Evolutionary conservation across 2,888 invertebrate species (phyloP).

Genomic region (Protonemura montana): DNA sequence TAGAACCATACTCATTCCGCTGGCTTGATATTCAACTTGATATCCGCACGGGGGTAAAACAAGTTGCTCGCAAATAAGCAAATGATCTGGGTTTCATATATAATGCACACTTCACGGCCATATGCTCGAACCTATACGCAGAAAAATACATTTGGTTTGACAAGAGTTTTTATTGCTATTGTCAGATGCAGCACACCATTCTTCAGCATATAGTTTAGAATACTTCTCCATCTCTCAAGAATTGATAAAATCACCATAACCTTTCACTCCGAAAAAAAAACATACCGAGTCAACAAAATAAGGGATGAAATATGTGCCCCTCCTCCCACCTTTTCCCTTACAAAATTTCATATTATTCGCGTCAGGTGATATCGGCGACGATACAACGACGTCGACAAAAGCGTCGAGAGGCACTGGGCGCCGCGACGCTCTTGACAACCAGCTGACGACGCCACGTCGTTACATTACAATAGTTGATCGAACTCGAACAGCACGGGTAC

Average conservation of each 20-base stretch:
- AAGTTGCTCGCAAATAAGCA: not conserved
- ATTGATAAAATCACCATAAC: slow-evolving; percentile 2
- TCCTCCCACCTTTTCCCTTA: not conserved
- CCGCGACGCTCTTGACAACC: not conserved
- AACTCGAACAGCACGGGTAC: not conserved
- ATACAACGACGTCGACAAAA: not conserved
- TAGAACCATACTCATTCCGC: not conserved
- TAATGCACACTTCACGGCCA: not conserved
- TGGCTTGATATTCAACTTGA: not conserved
- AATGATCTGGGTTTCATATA: not conserved
- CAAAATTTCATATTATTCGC: not conserved
- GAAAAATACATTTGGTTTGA: not conserved
- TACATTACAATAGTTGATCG: not conserved
- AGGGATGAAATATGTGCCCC: not conserved
- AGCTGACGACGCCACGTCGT: not conserved
- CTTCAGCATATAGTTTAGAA: not conserved
- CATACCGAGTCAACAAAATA: not conserved
- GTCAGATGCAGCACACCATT: not conserved
- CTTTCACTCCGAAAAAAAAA: not conserved
- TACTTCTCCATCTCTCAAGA: not conserved
- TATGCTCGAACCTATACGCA: not conserved
- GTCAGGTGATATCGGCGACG: not conserved
- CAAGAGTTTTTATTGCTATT: not conserved
- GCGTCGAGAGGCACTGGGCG: not conserved
- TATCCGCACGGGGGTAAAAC: not conserved